phyloP scores from a whole-genome alignment of 2,113 vertebrate genomes.

The Burhinus bistriatus region DNA sequence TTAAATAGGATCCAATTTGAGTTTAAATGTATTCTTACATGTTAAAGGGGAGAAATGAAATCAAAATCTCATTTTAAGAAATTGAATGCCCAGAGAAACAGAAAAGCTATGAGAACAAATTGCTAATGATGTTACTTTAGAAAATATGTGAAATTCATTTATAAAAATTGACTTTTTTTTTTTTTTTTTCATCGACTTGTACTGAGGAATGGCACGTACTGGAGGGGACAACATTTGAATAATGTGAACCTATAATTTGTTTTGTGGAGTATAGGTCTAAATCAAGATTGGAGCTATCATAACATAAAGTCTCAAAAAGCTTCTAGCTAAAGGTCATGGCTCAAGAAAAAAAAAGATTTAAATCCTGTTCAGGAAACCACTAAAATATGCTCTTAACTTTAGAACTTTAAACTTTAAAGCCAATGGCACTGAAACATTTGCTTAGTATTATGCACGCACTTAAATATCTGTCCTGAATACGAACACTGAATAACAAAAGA shows the following conservation, averaged over 20 bases:
- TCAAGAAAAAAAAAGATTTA: neutral
- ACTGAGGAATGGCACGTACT: neutral
- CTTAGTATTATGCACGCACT: constrained; percentile 32
- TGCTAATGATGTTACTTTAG: neutral
- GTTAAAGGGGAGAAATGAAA: constrained; percentile 31
- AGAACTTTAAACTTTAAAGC: constrained; percentile 51
- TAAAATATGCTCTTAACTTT: constrained; percentile 58
- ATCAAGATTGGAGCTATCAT: neutral
- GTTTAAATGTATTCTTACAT: constrained; percentile 52
- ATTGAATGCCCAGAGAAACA: neutral
- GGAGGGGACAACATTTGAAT: neutral
- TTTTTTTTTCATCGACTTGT: neutral
- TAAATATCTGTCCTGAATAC: neutral
- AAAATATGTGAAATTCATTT: neutral
- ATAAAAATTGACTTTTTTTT: neutral
- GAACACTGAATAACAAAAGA: constrained; percentile 21
- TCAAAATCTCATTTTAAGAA: neutral
- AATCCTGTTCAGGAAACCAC: constrained; percentile 45
- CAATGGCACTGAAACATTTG: constrained; percentile 46
- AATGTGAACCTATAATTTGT: neutral
- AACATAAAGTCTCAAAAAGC: neutral
- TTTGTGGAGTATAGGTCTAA: neutral
- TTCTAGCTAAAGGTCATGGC: neutral
- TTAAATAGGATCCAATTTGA: neutral
- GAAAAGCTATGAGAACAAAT: neutral